Conservation (phyloP, 2,113 vertebrate species). For the Calidris pugnax region DNA sequence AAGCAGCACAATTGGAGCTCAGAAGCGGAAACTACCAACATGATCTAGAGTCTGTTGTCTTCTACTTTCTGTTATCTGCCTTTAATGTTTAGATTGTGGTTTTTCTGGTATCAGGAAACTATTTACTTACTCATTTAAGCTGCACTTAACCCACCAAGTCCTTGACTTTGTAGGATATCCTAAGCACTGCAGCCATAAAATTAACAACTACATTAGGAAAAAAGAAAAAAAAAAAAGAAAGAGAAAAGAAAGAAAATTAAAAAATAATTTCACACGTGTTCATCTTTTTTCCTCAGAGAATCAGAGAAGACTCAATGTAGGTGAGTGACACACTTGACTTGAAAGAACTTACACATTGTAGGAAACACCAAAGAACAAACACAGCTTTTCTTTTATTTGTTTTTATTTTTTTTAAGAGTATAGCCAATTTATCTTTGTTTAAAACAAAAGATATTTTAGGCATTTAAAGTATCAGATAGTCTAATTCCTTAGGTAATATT, state of each 20-base stretch:
- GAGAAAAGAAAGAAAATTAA: not conserved
- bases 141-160: not conserved
- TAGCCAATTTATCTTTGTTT: not conserved
- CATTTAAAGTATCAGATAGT: not conserved
- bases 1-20: not conserved
- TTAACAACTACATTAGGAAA: not conserved
- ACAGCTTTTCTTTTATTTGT: rapidly evolving
- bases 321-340: not conserved
- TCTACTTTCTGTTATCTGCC: not conserved
- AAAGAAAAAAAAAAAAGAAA: too few relatives aligned
- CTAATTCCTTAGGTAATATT: not conserved
- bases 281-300: not conserved
- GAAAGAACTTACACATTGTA: not conserved
- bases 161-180: not conserved
- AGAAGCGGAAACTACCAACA: not conserved
- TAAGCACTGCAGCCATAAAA: not conserved
- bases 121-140: not conserved
- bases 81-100: not conserved
- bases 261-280: not conserved
- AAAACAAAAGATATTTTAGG: not conserved
- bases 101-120: not conserved
- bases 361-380: not conserved
- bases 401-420: not conserved
- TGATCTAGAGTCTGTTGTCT: not conserved
- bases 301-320: not conserved